Evolutionary conservation across 2,888 invertebrate species (phyloP).

Genomic region (Caenorhabditis sp.): DNA sequence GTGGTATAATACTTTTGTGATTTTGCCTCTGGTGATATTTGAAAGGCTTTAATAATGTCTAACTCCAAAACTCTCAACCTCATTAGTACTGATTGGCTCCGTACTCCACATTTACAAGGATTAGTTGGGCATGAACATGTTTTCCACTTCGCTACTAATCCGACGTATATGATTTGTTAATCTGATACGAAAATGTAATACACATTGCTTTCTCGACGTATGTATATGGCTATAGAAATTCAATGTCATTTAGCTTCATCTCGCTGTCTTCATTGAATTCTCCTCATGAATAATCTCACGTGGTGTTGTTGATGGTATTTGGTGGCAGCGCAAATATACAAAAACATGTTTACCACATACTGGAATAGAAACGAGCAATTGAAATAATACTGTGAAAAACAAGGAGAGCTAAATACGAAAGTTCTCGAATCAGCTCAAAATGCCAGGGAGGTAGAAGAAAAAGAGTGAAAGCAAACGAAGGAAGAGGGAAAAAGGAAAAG

Average conservation of each 20-base stretch:
- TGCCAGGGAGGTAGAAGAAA: not conserved
- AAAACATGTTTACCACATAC: slow-evolving; percentile 46
- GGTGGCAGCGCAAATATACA: slow-evolving; percentile 13
- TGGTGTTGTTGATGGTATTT: slow-evolving; percentile 17
- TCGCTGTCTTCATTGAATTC: not conserved
- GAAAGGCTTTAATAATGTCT: no score
- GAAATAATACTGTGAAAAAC: slow-evolving; percentile 6
- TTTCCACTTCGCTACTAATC: slow-evolving; percentile 1
- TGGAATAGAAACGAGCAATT: slow-evolving; percentile 4
- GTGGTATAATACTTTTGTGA: no score
- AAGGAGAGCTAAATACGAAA: not conserved
- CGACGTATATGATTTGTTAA: not conserved
- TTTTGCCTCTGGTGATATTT: no score
- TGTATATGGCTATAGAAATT: not conserved
- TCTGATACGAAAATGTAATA: not conserved
- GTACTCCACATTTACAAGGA: no score
- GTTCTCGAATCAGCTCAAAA: not conserved
- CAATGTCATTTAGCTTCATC: not conserved
- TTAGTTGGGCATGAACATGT: no score
- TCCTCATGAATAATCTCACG: not conserved
- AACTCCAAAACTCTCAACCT: no score
- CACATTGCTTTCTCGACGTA: not conserved
- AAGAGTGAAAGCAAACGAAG: no score
- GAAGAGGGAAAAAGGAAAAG: no score
- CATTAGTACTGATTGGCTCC: no score